Conservation (phyloP, 2,888 invertebrate genomes). For the Tipula helvola region DNA sequence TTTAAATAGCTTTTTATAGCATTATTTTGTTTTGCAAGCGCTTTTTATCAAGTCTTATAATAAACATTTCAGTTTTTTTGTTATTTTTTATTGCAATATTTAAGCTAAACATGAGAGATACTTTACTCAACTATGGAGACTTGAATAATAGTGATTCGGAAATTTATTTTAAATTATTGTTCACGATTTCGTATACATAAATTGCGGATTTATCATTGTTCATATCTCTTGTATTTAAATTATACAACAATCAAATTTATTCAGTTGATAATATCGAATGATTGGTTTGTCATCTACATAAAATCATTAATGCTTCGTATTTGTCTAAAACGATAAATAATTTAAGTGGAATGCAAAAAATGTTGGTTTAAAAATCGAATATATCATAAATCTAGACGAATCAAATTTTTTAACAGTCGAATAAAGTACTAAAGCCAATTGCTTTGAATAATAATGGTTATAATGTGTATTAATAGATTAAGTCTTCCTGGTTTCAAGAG, state of each 20-base stretch:
- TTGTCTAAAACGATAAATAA: neutral
- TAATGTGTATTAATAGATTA: too few relatives aligned
- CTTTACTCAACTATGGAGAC: neutral
- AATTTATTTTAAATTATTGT: neutral
- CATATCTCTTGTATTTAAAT: too few relatives aligned
- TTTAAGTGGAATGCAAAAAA: neutral
- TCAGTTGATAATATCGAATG: neutral
- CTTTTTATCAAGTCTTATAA: neutral
- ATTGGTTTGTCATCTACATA: neutral
- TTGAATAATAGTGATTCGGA: neutral
- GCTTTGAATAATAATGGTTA: too few relatives aligned
- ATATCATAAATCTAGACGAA: too few relatives aligned
- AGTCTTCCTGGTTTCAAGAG: too few relatives aligned
- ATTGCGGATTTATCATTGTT: too few relatives aligned
- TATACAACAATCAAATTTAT: too few relatives aligned
- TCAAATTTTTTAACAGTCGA: too few relatives aligned
- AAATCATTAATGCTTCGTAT: neutral
- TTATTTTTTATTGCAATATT: neutral
- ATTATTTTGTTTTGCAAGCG: neutral
- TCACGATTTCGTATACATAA: neutral
- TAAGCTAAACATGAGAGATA: neutral
- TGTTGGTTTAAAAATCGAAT: too few relatives aligned
- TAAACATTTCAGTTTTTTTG: neutral
- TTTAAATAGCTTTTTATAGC: neutral
- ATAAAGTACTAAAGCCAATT: too few relatives aligned